Evolutionary conservation across 1,140 invertebrate genomes (phyloP).

Genomic region (Catajapyx aquilonaris): DNA sequence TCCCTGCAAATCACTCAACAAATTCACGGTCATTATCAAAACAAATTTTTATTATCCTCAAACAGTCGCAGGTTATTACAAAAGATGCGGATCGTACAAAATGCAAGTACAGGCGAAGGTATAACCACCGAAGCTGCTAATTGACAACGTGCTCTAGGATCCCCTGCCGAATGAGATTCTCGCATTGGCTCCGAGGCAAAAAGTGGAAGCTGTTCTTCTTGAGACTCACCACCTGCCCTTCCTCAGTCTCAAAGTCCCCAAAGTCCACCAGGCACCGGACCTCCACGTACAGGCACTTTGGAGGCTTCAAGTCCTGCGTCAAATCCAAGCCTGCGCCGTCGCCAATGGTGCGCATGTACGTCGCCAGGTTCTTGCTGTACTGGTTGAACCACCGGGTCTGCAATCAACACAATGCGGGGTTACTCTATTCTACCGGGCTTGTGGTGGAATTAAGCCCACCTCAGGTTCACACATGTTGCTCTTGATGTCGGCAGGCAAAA

Average conservation of each 20-base stretch:
- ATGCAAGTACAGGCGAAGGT: too few relatives aligned
- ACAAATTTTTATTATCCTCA: too few relatives aligned
- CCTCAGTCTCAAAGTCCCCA: constrained; percentile 81
- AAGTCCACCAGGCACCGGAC: constrained; percentile 75
- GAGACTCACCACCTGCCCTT: constrained; percentile 68
- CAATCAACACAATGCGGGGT: constrained; percentile 9
- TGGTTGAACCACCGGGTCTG: constrained; percentile 61
- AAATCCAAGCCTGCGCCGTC: constrained; percentile 62
- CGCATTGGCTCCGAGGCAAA: constrained; percentile 66
- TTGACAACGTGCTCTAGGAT: constrained; percentile 54
- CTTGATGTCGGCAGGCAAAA: constrained; percentile 66
- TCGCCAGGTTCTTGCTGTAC: constrained; percentile 67
- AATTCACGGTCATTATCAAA: too few relatives aligned
- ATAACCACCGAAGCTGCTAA: too few relatives aligned
- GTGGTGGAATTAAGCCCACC: constrained; percentile 16
- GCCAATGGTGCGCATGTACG: constrained; percentile 74
- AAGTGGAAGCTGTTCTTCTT: constrained; percentile 87
- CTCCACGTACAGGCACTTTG: constrained; percentile 73
- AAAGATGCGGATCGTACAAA: too few relatives aligned
- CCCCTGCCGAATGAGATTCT: constrained; percentile 77
- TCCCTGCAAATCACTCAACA: too few relatives aligned
- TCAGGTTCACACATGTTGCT: constrained; percentile 59
- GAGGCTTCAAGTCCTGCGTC: constrained; percentile 69
- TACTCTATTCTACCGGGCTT: constrained; percentile 6
- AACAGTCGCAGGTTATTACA: too few relatives aligned